Conservation (phyloP, 2,888 invertebrate species). For the Scaptomyza parva region DNA sequence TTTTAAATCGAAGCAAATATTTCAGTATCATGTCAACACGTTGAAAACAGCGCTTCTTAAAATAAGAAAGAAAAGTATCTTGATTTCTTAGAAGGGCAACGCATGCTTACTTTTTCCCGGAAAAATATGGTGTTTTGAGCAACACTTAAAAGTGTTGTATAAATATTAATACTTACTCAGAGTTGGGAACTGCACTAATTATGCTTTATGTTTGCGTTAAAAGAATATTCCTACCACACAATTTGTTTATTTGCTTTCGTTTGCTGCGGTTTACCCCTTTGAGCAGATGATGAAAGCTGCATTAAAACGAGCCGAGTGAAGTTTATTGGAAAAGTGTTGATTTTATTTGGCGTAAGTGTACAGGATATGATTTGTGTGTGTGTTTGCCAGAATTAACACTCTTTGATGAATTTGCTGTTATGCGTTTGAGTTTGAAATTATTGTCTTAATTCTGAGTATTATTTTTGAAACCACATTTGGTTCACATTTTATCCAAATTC, state of each 20-base stretch:
- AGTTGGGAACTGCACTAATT: constrained; percentile 44
- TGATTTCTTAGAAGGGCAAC: constrained; percentile 61
- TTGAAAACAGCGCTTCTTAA: constrained; percentile 21
- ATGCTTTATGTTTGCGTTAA: constrained; percentile 65
- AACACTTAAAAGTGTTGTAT: constrained; percentile 66
- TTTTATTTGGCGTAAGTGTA: constrained; percentile 30
- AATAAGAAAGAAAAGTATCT: constrained; percentile 29
- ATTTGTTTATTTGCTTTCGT: constrained; percentile 54
- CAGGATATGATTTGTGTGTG: constrained; percentile 35
- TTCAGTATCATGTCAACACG: constrained; percentile 59
- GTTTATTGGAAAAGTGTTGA: constrained; percentile 23
- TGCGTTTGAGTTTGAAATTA: constrained; percentile 12
- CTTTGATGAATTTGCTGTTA: constrained; percentile 38
- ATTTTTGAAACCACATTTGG: not conserved
- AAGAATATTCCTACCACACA: constrained; percentile 38
- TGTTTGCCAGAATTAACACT: constrained; percentile 13
- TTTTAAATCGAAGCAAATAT: constrained; percentile 63
- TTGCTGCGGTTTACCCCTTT: constrained; percentile 25
- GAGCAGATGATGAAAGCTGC: constrained; percentile 34
- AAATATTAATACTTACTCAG: constrained; percentile 53
- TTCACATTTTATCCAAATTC: constrained; percentile 7
- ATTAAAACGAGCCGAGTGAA: constrained; percentile 28
- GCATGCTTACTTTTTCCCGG: constrained; percentile 47
- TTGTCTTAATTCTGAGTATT: constrained; percentile 1
- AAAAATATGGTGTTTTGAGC: constrained; percentile 42